Conservation (phyloP, 2,113 vertebrate genomes). For the Oenanthe oenanthe region DNA sequence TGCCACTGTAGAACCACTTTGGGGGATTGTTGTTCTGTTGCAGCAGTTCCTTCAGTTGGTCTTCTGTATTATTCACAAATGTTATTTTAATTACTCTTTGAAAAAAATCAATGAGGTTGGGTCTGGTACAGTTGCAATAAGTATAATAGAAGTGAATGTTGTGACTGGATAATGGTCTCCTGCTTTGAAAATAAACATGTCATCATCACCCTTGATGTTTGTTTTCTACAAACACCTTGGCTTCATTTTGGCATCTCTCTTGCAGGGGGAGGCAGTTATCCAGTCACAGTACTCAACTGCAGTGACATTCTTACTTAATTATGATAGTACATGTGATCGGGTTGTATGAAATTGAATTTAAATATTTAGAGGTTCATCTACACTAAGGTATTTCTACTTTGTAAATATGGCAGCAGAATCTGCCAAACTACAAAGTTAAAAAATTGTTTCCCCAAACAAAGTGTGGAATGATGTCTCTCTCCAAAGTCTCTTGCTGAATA, state of each 20-base stretch:
- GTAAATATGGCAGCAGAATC: conserved; percentile 61
- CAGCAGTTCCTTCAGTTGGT: conserved; percentile 48
- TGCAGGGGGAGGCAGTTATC: conserved; percentile 63
- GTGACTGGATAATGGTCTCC: conserved; percentile 69
- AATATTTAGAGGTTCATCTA: conserved; percentile 75
- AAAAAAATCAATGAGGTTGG: conserved; percentile 65
- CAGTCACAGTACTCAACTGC: conserved; percentile 64
- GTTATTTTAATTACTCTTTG: conserved; percentile 71
- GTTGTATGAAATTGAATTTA: conserved; percentile 75
- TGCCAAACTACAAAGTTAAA: conserved; percentile 69
- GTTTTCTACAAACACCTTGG: conserved; percentile 68
- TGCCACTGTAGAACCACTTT: conserved; percentile 33
- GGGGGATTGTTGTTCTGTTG: conserved; percentile 63
- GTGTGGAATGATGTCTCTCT: conserved; percentile 36
- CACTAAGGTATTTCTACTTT: conserved; percentile 60
- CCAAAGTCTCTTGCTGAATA: conserved; percentile 26
- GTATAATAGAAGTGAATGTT: conserved; percentile 58
- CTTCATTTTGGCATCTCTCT: conserved; percentile 71
- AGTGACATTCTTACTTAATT: conserved; percentile 74
- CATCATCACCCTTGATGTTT: conserved; percentile 75
- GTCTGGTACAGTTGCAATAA: conserved; percentile 47
- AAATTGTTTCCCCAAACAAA: conserved; percentile 54
- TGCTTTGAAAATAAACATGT: conserved; percentile 75
- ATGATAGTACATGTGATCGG: conserved; percentile 71
- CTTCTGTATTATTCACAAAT: conserved; percentile 68